These are phyloP conservation scores for Synanthedon andrenaeformis DNA, from an alignment of 2,888 invertebrate genomes.

Conservation along the genomic window DNA sequence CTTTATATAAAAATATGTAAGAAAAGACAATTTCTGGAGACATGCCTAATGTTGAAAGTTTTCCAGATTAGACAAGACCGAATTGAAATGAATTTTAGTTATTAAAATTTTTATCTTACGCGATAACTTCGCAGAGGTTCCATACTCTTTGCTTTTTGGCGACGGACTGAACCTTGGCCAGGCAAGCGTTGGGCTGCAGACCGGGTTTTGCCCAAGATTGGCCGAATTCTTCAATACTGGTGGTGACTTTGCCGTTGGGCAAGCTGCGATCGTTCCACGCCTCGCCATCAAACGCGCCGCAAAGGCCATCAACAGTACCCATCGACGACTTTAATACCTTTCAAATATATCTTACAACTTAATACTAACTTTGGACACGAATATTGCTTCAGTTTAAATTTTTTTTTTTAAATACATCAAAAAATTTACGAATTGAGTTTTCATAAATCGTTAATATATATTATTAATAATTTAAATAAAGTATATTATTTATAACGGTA, in stretches of 20 bases:
- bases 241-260: conserved; percentile 74
- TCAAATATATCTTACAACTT: background rate
- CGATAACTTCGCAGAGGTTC: conserved; percentile 76
- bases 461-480: too few species aligned
- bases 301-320: conserved; percentile 80
- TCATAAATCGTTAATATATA: too few species aligned
- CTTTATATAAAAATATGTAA: background rate
- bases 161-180: conserved; percentile 72
- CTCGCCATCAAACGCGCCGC: conserved; percentile 80
- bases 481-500: too few species aligned
- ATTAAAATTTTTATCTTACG: conserved; percentile 43
- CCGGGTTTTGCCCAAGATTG: conserved; percentile 78
- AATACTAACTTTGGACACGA: background rate
- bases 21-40: too few species aligned
- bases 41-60: too few species aligned
- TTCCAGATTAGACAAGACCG: too few species aligned
- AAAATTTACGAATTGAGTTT: too few species aligned
- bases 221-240: conserved; percentile 78
- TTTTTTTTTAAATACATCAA: too few species aligned
- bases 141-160: conserved; percentile 74
- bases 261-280: conserved; percentile 76
- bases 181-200: conserved; percentile 62
- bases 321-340: conserved; percentile 70
- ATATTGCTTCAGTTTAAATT: too few species aligned
- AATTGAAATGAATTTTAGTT: too few species aligned